Conservation (phyloP, 2,113 vertebrate species). For the Oncorhynchus mykiss region DNA sequence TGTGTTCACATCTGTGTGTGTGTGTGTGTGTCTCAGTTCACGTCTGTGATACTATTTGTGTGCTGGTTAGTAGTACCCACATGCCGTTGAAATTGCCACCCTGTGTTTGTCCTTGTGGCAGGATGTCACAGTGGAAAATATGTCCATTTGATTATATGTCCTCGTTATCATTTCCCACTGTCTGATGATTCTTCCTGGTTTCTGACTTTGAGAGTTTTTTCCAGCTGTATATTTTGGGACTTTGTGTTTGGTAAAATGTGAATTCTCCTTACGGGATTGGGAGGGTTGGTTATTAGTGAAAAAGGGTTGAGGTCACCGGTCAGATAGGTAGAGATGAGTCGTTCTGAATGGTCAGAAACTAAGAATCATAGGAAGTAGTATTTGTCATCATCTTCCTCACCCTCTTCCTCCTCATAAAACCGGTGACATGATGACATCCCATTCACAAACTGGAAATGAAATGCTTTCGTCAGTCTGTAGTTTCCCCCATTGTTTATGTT, state of each 20-base stretch:
- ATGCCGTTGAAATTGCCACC: conserved; percentile 28
- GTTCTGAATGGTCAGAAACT: not conserved
- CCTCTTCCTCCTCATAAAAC: not conserved
- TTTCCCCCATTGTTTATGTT: not conserved
- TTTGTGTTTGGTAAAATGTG: conserved; percentile 4
- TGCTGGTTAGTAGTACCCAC: conserved; percentile 13
- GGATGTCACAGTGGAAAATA: conserved; percentile 51
- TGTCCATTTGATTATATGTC: not conserved
- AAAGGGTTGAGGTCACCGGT: conserved; percentile 3
- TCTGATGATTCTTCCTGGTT: not conserved
- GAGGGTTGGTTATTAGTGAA: not conserved
- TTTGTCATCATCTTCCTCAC: conserved; percentile 20
- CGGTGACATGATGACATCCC: not conserved
- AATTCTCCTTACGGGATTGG: conserved; percentile 30
- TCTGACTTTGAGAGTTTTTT: not conserved
- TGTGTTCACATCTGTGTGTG: not conserved
- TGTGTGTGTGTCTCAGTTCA: conserved; percentile 17
- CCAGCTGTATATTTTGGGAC: not conserved
- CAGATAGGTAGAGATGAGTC: not conserved
- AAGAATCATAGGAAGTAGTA: conserved; percentile 34
- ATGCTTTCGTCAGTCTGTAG: not conserved
- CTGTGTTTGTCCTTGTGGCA: conserved; percentile 13
- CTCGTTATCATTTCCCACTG: too few species aligned
- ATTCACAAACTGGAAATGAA: conserved; percentile 1
- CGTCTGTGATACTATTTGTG: conserved; percentile 4